phyloP scores from a whole-genome alignment of 1,140 invertebrate species.

The Littorina saxatilis region DNA sequence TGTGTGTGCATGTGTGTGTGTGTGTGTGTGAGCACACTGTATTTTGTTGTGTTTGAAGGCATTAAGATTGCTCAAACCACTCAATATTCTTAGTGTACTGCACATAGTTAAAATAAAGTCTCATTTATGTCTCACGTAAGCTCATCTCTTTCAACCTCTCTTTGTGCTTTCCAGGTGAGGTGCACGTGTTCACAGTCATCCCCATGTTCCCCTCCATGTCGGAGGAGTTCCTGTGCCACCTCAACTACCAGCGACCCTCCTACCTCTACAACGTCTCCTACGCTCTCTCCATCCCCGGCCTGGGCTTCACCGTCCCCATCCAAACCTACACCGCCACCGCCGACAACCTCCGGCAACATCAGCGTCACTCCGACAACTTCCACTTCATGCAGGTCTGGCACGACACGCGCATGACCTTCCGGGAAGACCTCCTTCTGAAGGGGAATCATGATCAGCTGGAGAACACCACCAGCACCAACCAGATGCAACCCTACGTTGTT shows the following conservation, averaged over 20 bases:
- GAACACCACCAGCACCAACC: conserved; percentile 31
- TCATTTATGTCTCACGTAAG: no score
- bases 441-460: conserved; percentile 49
- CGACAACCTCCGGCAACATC: conserved; percentile 45
- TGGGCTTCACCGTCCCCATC: conserved; percentile 53
- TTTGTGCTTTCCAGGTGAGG: no score
- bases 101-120: no score
- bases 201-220: conserved; percentile 59
- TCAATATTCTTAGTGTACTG: no score
- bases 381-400: conserved; percentile 54
- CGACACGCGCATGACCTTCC: conserved; percentile 50
- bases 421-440: conserved; percentile 58
- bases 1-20: no score
- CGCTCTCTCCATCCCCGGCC: conserved; percentile 53
- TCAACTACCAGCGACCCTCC: conserved; percentile 56
- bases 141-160: no score
- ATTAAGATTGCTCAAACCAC: no score
- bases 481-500: conserved; percentile 54
- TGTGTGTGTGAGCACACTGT: no score
- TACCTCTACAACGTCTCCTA: conserved; percentile 66
- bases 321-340: conserved; percentile 46
- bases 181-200: conserved; percentile 62
- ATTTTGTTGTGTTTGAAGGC: no score
- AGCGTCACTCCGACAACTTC: conserved; percentile 33
- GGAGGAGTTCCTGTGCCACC: conserved; percentile 61